These are phyloP conservation scores for Anas bahamensis DNA, from an alignment of 2,797 vertebrate genomes.

Conservation along the genomic window DNA sequence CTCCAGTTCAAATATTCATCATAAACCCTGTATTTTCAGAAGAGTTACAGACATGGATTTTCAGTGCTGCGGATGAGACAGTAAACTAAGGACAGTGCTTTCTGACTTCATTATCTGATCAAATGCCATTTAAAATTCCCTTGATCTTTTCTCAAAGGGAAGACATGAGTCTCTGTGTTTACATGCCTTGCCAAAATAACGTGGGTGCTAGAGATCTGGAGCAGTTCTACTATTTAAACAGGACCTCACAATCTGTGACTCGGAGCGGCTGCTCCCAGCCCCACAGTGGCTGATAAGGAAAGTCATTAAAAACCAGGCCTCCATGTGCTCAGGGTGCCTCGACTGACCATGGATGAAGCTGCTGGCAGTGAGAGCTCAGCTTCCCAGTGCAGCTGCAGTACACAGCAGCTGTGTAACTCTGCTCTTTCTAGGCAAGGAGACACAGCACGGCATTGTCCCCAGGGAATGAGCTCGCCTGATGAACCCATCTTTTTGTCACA, in stretches of 20 bases:
- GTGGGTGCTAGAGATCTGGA: background rate
- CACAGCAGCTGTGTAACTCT: background rate
- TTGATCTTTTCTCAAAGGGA: background rate
- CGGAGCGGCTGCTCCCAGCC: background rate
- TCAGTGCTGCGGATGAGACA: background rate
- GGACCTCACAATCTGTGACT: background rate
- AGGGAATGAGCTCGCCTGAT: background rate
- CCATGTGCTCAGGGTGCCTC: fast-evolving
- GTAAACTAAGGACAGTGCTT: background rate
- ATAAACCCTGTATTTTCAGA: background rate
- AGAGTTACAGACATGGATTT: background rate
- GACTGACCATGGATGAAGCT: fast-evolving
- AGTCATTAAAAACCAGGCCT: background rate
- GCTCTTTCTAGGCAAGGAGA: background rate
- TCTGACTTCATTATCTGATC: background rate
- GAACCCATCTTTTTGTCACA: background rate
- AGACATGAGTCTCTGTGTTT: background rate
- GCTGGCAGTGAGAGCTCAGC: fast-evolving
- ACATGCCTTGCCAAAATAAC: background rate
- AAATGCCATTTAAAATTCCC: background rate
- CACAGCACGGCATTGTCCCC: background rate
- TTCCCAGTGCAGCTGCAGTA: background rate
- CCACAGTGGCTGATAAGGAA: background rate
- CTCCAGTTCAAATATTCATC: background rate
- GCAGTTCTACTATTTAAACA: background rate